Percentiles rank a stretch among this genome's conserved stretches.
Conservation (phyloP, 2,113 vertebrate genomes). For the Asarcornis scutulata region DNA sequence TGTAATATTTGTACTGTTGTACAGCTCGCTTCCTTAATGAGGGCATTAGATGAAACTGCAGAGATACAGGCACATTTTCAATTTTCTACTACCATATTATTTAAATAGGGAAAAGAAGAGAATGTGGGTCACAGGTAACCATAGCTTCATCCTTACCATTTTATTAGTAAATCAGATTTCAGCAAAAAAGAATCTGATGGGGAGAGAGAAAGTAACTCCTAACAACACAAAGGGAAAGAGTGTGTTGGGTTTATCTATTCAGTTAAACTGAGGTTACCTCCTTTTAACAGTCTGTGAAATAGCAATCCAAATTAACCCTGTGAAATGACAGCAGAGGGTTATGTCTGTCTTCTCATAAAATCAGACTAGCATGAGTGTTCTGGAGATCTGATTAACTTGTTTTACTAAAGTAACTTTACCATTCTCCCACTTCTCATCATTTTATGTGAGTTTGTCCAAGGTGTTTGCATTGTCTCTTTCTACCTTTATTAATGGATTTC, state of each 20-base stretch:
- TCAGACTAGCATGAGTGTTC: neutral
- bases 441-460: neutral
- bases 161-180: neutral
- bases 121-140: neutral
- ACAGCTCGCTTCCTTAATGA: rapidly evolving
- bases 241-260: neutral
- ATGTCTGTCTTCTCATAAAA: neutral
- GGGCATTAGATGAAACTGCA: neutral
- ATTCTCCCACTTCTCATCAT: neutral
- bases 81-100: neutral
- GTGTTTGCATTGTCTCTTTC: neutral
- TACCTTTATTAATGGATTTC: neutral
- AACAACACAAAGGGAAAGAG: neutral
- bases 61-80: neutral
- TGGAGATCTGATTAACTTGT: neutral
- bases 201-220: neutral
- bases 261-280: neutral
- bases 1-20: rapidly evolving
- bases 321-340: neutral
- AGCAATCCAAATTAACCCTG: neutral
- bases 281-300: neutral
- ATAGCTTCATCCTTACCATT: neutral
- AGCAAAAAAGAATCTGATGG: neutral
- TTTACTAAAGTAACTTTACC: neutral
- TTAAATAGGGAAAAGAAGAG: neutral